phyloP scores from a whole-genome alignment of 2,888 invertebrate genomes.

The Bellardia pandia region DNA sequence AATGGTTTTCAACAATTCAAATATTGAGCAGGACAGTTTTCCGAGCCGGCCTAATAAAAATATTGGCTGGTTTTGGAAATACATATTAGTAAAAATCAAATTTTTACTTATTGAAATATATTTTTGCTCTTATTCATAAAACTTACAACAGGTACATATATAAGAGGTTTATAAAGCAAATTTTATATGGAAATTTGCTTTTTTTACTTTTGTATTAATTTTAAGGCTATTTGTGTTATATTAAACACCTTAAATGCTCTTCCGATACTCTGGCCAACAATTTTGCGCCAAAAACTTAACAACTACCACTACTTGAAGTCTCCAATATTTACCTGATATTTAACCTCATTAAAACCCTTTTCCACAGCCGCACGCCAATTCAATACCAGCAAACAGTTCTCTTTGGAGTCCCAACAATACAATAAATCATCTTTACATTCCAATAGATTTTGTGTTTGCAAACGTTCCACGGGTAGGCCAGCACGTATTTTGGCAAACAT shows the following conservation, averaged over 20 bases:
- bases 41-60: no score
- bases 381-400: slow-evolving; percentile 86
- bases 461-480: slow-evolving; percentile 84
- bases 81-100: no score
- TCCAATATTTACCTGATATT: slow-evolving; percentile 73
- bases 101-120: no score
- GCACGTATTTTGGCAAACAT: slow-evolving; percentile 86
- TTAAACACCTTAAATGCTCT: neutral
- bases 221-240: no score
- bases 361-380: slow-evolving; percentile 85
- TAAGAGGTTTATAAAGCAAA: no score
- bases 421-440: slow-evolving; percentile 87
- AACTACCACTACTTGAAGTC: neutral
- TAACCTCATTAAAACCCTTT: slow-evolving; percentile 67
- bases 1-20: neutral
- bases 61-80: no score
- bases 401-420: slow-evolving; percentile 87
- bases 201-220: no score
- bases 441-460: slow-evolving; percentile 86
- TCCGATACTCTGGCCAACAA: neutral
- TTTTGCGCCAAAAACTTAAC: slow-evolving; percentile 16
- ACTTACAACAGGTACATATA: no score
- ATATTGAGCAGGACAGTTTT: neutral
- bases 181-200: no score
- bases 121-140: no score